These are phyloP conservation scores for Caenorhabditis panamensis DNA, from an alignment of 2,888 invertebrate genomes.

Conservation along the genomic window DNA sequence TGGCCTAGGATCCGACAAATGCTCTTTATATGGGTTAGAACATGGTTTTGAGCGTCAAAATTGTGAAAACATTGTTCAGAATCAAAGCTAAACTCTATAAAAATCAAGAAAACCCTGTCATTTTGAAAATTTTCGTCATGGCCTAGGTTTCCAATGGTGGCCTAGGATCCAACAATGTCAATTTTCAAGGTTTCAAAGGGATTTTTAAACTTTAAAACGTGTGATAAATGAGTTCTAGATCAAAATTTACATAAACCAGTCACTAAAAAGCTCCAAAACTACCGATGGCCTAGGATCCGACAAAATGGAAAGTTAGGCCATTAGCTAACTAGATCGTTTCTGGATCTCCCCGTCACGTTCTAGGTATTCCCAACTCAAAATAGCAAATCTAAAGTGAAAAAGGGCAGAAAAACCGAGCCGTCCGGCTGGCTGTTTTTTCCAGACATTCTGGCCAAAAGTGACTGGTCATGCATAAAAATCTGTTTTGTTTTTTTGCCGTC, in stretches of 20 bases:
- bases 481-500: slow-evolving; percentile 7
- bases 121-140: too few species aligned
- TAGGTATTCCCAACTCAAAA: neutral
- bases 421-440: neutral
- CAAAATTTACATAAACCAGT: neutral
- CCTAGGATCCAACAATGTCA: neutral
- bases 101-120: too few species aligned
- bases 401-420: neutral
- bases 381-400: neutral
- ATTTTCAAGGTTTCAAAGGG: too few species aligned
- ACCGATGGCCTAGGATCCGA: slow-evolving; percentile 5
- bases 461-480: slow-evolving; percentile 27
- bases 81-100: neutral
- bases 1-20: slow-evolving; percentile 3
- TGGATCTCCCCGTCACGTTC: too few species aligned
- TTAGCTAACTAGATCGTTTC: neutral
- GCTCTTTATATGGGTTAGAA: too few species aligned
- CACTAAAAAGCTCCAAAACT: too few species aligned
- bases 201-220: too few species aligned
- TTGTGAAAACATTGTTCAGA: too few species aligned
- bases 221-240: too few species aligned
- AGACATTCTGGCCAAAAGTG: neutral
- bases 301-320: slow-evolving; percentile 6
- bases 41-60: too few species aligned
- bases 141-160: neutral